These are phyloP conservation scores for Lordiphosa mommai DNA, from an alignment of 1,140 invertebrate genomes.

Conservation along the genomic window DNA sequence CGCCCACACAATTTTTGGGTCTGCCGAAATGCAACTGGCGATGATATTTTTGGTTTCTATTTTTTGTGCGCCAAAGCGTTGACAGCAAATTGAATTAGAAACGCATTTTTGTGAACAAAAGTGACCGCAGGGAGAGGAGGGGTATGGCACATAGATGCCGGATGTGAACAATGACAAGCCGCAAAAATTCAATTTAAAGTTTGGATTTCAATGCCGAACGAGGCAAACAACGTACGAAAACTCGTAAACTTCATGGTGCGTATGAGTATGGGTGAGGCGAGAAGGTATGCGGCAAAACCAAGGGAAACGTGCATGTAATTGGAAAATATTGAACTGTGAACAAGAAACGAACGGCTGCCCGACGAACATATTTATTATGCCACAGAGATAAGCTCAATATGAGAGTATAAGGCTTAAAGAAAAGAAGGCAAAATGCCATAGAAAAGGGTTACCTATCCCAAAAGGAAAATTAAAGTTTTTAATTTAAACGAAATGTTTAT, in stretches of 20 bases:
- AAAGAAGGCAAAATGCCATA: constrained; percentile 2
- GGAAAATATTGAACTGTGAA: constrained; percentile 65
- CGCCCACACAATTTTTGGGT: constrained; percentile 40
- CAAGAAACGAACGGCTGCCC: constrained; percentile 24
- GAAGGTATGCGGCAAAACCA: constrained; percentile 12
- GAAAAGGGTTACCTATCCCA: too few relatives aligned
- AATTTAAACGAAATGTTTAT: too few relatives aligned
- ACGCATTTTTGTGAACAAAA: constrained; percentile 60
- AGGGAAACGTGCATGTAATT: constrained; percentile 64
- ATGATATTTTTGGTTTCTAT: constrained; percentile 12
- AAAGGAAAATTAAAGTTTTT: too few relatives aligned
- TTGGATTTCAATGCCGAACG: constrained; percentile 61
- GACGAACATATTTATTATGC: constrained; percentile 47
- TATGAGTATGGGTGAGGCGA: background rate
- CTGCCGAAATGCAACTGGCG: constrained; percentile 27
- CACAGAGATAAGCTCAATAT: constrained; percentile 13
- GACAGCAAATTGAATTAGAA: constrained; percentile 75
- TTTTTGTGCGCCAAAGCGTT: constrained; percentile 27
- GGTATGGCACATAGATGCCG: constrained; percentile 27
- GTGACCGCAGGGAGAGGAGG: constrained; percentile 22
- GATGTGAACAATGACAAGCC: constrained; percentile 71
- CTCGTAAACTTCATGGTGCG: constrained; percentile 9
- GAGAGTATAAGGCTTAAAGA: constrained; percentile 1
- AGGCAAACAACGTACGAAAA: constrained; percentile 10
- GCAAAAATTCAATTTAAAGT: constrained; percentile 76